Conservation (phyloP, 2,113 vertebrate species). For the Phoxinus phoxinus region DNA sequence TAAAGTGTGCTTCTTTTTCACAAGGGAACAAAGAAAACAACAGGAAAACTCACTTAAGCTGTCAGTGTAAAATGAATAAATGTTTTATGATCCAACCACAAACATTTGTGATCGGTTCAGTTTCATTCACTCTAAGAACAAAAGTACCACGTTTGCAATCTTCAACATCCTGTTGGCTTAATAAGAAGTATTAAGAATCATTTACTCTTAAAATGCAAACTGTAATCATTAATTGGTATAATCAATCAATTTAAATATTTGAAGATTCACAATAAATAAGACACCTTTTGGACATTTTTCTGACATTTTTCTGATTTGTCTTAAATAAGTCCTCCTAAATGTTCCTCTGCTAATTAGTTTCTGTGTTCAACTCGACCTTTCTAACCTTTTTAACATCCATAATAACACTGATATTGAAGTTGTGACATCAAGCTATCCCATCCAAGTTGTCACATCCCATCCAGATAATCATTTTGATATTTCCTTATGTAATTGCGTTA, state of each 20-base stretch:
- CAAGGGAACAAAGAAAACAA: slow-evolving; percentile 4
- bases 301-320: not conserved
- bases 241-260: not conserved
- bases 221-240: not conserved
- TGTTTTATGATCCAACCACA: not conserved
- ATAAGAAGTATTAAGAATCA: not conserved
- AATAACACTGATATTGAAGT: not conserved
- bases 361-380: not conserved
- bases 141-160: not conserved
- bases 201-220: not conserved
- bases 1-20: not conserved
- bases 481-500: not conserved
- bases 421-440: too few species aligned
- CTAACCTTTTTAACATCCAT: not conserved
- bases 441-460: not conserved
- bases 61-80: slow-evolving; percentile 9
- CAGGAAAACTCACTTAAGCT: slow-evolving; percentile 3
- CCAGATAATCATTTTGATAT: not conserved
- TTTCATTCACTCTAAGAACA: not conserved
- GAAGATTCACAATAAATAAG: not conserved
- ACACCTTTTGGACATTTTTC: not conserved
- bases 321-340: not conserved
- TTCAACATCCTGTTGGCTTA: not conserved
- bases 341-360: not conserved
- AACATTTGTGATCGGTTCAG: not conserved